Evolutionary conservation across 2,888 invertebrate genomes (phyloP), one percentile per base, ranked within the genome.

Genomic region (Globia sparganii): DNA sequence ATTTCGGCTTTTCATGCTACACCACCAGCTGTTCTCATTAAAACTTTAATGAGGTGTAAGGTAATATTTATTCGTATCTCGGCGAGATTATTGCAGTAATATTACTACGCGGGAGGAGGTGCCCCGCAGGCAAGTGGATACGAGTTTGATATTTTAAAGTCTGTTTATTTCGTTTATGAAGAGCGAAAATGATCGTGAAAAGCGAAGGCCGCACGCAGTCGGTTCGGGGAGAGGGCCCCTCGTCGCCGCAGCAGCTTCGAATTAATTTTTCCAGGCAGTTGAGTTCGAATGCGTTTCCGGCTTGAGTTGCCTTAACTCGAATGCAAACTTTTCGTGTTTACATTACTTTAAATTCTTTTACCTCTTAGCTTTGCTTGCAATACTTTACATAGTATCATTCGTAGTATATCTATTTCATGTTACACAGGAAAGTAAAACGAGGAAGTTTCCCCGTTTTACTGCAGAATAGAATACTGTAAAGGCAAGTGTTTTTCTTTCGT

Each of bases 201-300:
- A 90, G 91, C 85, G 88, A 89, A 91, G 89, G 91, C 87, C 83
- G 86, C 88, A 81, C 88, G 88, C 87, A 84, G 87, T 80, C 71
- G 77, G 77, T 72, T 87, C 77, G 72, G 78, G 86, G 85, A 83
- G 87, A 89, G 90, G 85, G 89, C 83, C 89, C 85, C 90, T 90
- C 92, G 91, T 91, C 91, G 89, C 88, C 88, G 90, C 92, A 91
- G 89, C 92, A 91, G 93, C 94, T 93, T 93, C 95, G 94, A 93
- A 96, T 96, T 95, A 95, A 93, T 96, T 94, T 95, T 96, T 96
- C 96, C 96, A 95, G 91, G 92, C 95, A 96, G 96, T 96, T 96
- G 96, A 96, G 92, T 94, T 92, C 94, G 95, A 96, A 96, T 96
- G 94, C 94, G 94, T 93, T 95, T 93, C 95, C 94, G 91, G 92